Base-by-base conservation (phyloP, 1,140 invertebrate genomes). In the Heliconius hermathena region DNA sequence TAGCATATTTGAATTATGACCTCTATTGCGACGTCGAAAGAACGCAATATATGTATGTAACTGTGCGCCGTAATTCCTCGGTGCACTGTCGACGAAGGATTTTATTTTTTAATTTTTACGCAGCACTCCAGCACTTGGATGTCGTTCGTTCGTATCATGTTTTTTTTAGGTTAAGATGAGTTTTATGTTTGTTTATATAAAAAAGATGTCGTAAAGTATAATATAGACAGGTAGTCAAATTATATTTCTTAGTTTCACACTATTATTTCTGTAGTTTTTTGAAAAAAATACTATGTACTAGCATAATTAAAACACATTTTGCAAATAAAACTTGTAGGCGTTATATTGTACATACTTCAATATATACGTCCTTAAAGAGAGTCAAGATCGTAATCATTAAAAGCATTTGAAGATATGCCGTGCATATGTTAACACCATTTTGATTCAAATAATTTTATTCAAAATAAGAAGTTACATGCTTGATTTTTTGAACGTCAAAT, bases 81-180 rank as follows among this genome's bases (percentile, higher is more conserved):
- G 66, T 71, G 16, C 41, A 72, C 26, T 49, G n/a, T n/a, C 20
- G 33, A 8, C n/a, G 2, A 6, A n/a, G 70, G 41, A 16, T 77
- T 76, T 76, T 76, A 46, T 46, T 76, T 76, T 76, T 76, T 71
- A 29, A 76, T 76, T 77, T 77, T 77, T 77, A 77, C 70, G 66
- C 76, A 72, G 76, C 76, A 77, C 76, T 77, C 26, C 76, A 54
- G 70, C 76, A 77, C 70, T 77, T 41, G 74, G 16, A 71, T 41
- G 76, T 41, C 70, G 46, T 46, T 77, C 70, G 75, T 49, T 38
- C 33, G 38, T 71, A 52, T 77, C 76, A 54, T 66, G 70, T 46
- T 71, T 77, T 76, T 77, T 76, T 77, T 77, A 72, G 76, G 76
- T 77, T 77, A 54, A 77, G 41, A 72, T 72, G 71, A 38, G 20